Base-by-base conservation (phyloP, 2,888 invertebrate genomes). In the Noctua janthe region DNA sequence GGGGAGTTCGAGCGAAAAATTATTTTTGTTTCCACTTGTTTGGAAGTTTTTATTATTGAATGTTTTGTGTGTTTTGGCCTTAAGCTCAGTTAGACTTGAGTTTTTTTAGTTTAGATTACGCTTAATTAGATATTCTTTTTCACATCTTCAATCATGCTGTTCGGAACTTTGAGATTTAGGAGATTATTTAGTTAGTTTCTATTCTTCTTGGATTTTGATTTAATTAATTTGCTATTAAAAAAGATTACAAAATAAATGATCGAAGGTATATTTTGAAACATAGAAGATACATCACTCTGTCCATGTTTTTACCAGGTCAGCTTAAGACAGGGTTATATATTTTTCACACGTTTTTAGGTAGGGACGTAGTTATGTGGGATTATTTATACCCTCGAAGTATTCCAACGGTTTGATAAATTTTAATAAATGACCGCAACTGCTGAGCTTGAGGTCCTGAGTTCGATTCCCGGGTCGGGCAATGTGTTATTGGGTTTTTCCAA, bases 11-110 rank as follows among this genome's bases (percentile, higher is more conserved):
- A 77, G 70, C 71, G 80, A 76, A 73, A 79, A 86, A 86, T 1
- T 82, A 86, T 87, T 86, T 79, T 82, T 74, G 86, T 83, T 76
- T 76, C 67, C 20, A 75, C 69, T 85, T 82, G 76, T 86, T 85
- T 62, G 59, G 73, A 74, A 83, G 74, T 79, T 78, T 82, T 15
- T 13, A 8, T 76, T 73, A 66, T 51, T 71, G 35, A 56, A 69
- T 74, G 66, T 56, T 72, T 77, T 75, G 62, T 78, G 59, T 49
- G 51, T 43, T 80, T 35, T 49, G 62, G 35, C 23, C 39, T 51
- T 43, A 39, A n/a, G 66, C 10, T 70, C 2, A 47, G 71, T 66
- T 69, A 62, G 43, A 35, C n/a, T 54, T 67, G 29, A 23, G 1
- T 71, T 80, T 76, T 39, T 35, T 39, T 1, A 15, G 2, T 23